A percentile compares a stretch with the other conserved stretches of the same genome.
Conservation (phyloP, 2,888 invertebrate genomes). For the Syrphus vitripennis region DNA sequence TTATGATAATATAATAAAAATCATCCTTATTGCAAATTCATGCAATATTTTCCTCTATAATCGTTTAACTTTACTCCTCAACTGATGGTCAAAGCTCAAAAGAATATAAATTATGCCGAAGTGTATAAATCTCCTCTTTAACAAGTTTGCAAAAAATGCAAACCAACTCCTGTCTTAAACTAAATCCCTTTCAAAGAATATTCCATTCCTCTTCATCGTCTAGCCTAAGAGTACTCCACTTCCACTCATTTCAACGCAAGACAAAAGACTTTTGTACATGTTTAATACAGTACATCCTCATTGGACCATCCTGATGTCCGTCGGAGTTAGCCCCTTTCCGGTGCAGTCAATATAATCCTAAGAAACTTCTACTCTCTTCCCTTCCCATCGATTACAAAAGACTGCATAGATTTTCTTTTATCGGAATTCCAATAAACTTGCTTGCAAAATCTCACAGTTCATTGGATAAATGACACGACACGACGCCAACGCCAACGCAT, state of each 20-base stretch:
- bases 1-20: no score
- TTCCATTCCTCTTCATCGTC: slow-evolving; percentile 11
- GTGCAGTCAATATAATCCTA: slow-evolving; percentile 7
- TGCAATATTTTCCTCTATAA: not conserved
- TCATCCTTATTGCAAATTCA: not conserved
- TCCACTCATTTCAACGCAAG: slow-evolving; percentile 6
- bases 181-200: slow-evolving; percentile 6
- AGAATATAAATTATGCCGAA: not conserved
- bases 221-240: slow-evolving; percentile 17
- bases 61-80: not conserved
- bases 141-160: not conserved
- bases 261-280: not conserved
- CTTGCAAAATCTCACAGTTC: slow-evolving; percentile 28
- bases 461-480: slow-evolving; percentile 16
- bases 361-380: not conserved
- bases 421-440: slow-evolving; percentile 20
- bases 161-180: not conserved
- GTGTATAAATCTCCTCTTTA: not conserved
- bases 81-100: not conserved
- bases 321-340: not conserved
- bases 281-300: not conserved
- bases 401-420: slow-evolving; percentile 12
- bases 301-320: not conserved
- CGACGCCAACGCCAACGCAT: not conserved
- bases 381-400: not conserved